Base-by-base conservation (phyloP, 2,113 vertebrate genomes). In the Pardalotus punctatus region DNA sequence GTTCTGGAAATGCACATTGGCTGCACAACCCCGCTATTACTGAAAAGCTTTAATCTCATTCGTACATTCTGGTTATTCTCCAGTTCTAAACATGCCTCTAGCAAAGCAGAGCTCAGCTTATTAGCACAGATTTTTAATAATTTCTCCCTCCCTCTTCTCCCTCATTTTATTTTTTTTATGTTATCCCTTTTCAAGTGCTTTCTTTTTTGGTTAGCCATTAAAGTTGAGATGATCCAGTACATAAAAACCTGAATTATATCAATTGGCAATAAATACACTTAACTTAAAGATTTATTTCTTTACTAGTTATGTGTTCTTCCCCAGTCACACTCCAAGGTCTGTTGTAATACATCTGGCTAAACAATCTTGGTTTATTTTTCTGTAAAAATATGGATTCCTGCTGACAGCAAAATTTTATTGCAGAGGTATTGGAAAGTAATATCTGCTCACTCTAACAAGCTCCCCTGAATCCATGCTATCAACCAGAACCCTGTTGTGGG, bases 361-460 rank as follows among this genome's bases (percentile, higher is more conserved):
- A 89, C 16, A 91, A 54, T 89, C 70, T 72, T 79, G 48, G 61
- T 81, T 92, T 92, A 76, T 96, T 94, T 95, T 88, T 85, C 58
- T 76, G 57, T 85, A 85, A 93, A 96, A 95, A 79, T 79, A 93
- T 51, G 18, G 69, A 90, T 80, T 92, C 66, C 90, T 86, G 83
- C 67, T 70, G 78, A 78, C 42, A 96, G 90, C 45, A 81, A 81
- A 72, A 91, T 94, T 93, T 95, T 89, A 90, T 84, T 72, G 53
- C 57, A 72, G 38, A 79, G 31, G 18, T 61, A 91, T 72, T 87
- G 79, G 61, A 85, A 94, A 94, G 36, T 84, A 81, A 74, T 76
- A 38, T 85, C 80, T 90, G 61, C 62, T 82, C 58, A 57, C 47
- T 87, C 22, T 85, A 81, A 95, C 92, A 89, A 91, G 88, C 17